Conservation (phyloP, 2,888 invertebrate genomes). For the Drosophila mercatorum region DNA sequence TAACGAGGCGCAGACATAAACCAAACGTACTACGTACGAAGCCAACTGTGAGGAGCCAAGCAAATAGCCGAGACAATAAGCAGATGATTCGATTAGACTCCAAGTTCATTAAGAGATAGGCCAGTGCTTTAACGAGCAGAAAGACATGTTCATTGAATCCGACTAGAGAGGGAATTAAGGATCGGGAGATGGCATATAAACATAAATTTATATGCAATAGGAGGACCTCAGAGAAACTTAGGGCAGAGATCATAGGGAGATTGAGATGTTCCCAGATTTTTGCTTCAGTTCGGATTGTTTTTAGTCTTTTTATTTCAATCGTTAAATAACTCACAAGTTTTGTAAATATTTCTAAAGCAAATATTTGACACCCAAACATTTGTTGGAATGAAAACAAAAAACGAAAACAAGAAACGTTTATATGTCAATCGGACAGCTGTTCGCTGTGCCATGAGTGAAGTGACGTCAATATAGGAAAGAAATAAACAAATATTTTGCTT, state of each 20-base stretch:
- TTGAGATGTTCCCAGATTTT: background rate
- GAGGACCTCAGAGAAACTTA: no score
- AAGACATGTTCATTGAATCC: background rate
- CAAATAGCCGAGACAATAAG: conserved; percentile 21
- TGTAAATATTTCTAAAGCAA: background rate
- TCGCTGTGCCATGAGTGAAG: background rate
- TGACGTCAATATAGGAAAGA: conserved; percentile 12
- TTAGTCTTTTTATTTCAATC: background rate
- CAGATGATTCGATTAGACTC: conserved; percentile 59
- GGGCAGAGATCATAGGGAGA: background rate
- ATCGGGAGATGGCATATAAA: background rate
- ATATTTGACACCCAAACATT: conserved; percentile 18
- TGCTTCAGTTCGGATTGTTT: no score
- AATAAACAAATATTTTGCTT: background rate
- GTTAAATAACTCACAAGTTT: background rate
- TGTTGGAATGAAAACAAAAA: background rate
- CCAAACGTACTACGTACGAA: conserved; percentile 3
- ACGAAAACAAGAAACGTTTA: background rate
- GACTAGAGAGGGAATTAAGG: background rate
- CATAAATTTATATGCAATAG: background rate
- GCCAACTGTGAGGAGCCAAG: conserved; percentile 2
- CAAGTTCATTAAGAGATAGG: conserved; percentile 52
- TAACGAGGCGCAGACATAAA: conserved; percentile 38
- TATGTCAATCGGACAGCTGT: conserved; percentile 18
- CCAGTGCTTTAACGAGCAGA: conserved; percentile 29